Base-by-base conservation (phyloP, 2,113 vertebrate genomes). In the Garra rufa region DNA sequence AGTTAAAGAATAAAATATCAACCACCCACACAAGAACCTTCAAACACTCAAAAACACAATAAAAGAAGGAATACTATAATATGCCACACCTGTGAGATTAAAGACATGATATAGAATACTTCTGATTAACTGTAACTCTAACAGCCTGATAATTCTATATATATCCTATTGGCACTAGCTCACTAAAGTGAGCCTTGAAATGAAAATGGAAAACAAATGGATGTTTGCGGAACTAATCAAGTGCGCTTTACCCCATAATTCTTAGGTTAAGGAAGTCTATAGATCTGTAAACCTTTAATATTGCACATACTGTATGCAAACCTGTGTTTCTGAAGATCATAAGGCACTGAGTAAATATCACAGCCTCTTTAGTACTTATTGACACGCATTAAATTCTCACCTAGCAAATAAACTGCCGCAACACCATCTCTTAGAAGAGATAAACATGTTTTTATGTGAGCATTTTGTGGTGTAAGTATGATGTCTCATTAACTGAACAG, bases 161-260 rank as follows among this genome's bases (percentile, higher is more conserved):
- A 43, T 41, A 21, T 13, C 34, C 38, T 70, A 48, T 28, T 48
- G 43, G n/a, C 2, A 46, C n/a, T 24, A 26, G 14, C 41, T 74
- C 11, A 46, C n/a, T 14, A 24, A 26, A 73, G 41, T 73, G n/a
- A 46, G n/a, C n/a, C 70, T 24, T 76, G 1, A 76, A 11, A 13
- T 55, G 3, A 55, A 34, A 76, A 76, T 2, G 9, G 5, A 76
- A 55, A 76, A 55, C 14, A 76, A 57, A 38, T 30, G 30, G 48
- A 38, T 76, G 75, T 76, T 76, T 76, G 17, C 10, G 4, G 2
- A 57, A 55, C 19, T 55, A 57, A 76, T 73, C 41, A 73, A 73
- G n/a, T 46, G 1, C 4, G 44, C 2, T 43, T 73, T 38, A n/a
- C 21, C 48, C 28, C 26, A 57, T 21, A 50, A 2, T 57, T 55